Evolutionary conservation across 2,888 invertebrate genomes (phyloP).

Genomic region (Craniophora ligustri): DNA sequence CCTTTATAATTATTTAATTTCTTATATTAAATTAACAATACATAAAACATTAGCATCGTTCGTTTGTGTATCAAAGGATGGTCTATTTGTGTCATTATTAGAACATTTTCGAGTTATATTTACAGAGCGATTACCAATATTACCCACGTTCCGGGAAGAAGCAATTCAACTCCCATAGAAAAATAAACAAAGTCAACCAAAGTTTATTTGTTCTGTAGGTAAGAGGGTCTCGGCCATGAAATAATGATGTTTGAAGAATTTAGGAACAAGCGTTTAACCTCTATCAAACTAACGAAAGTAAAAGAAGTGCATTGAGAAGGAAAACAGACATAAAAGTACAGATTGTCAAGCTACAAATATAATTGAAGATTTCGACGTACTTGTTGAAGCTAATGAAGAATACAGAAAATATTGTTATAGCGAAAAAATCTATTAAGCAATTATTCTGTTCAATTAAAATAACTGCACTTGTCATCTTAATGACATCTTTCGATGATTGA

Average conservation of each 20-base stretch:
- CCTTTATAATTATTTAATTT: no score
- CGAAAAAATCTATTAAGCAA: constrained; percentile 31
- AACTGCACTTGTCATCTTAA: constrained; percentile 58
- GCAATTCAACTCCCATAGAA: constrained; percentile 80
- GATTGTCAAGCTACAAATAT: constrained; percentile 46
- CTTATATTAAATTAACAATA: no score
- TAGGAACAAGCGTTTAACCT: constrained; percentile 65
- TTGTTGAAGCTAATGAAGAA: constrained; percentile 34
- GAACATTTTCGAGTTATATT: constrained; percentile 65
- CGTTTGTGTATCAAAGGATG: constrained; percentile 20
- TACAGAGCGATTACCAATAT: constrained; percentile 80
- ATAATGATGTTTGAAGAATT: constrained; percentile 81
- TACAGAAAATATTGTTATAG: constrained; percentile 11
- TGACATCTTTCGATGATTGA: constrained; percentile 64
- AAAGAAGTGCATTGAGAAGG: constrained; percentile 46
- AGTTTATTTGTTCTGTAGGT: constrained; percentile 82
- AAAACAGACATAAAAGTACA: constrained; percentile 30
- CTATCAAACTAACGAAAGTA: constrained; percentile 58
- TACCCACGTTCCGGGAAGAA: constrained; percentile 79
- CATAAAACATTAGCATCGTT: constrained; percentile 5
- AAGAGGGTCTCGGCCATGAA: constrained; percentile 73
- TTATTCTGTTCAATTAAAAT: constrained; percentile 54
- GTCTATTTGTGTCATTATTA: constrained; percentile 48
- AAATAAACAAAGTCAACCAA: constrained; percentile 83
- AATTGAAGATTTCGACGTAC: constrained; percentile 34